phyloP scores from a whole-genome alignment of 2,113 vertebrate species.

The Charadrius vociferus region DNA sequence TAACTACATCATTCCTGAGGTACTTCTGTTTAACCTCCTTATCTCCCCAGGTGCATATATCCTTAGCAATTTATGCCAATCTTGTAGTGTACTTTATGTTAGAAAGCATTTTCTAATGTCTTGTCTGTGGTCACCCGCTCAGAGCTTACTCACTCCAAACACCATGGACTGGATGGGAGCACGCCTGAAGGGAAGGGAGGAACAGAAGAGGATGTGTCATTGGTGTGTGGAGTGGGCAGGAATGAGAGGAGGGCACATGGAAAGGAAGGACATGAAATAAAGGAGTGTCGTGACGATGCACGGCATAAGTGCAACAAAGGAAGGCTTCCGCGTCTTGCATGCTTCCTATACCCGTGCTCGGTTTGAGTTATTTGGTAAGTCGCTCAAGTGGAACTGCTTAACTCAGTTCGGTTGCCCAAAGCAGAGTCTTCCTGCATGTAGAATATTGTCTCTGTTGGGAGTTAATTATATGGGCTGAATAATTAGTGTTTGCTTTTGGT shows the following conservation, averaged over 20 bases:
- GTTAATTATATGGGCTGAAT: conserved; percentile 63
- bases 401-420: background rate
- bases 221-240: background rate
- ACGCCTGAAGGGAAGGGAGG: background rate
- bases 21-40: background rate
- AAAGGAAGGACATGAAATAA: background rate
- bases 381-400: background rate
- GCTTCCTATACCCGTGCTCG: background rate
- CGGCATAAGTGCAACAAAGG: fast-evolving
- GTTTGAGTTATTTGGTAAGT: background rate
- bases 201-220: background rate
- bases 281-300: background rate
- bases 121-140: background rate
- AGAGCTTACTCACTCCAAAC: background rate
- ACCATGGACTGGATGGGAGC: background rate
- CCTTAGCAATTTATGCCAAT: fast-evolving
- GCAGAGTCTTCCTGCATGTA: conserved; percentile 43
- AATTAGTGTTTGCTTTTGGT: conserved; percentile 45
- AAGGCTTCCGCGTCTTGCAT: background rate
- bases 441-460: conserved; percentile 55
- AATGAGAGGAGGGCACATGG: background rate
- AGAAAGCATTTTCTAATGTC: background rate
- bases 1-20: background rate
- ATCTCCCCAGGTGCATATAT: fast-evolving
- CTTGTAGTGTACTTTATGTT: background rate